phyloP scores from a whole-genome alignment of 2,113 vertebrate genomes.

The Podarcis muralis region DNA sequence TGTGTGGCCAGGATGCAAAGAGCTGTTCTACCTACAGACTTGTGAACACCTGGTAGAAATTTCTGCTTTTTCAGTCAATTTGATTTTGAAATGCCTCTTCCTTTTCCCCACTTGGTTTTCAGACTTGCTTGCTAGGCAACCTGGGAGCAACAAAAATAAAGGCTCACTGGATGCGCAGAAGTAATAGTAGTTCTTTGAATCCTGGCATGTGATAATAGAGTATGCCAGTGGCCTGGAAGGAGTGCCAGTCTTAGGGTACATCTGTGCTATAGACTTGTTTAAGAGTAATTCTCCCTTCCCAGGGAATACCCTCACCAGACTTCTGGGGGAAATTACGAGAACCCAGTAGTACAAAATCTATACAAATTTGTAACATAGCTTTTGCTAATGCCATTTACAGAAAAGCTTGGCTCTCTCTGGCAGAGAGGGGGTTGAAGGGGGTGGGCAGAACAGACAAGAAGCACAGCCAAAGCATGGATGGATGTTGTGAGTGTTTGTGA shows the following conservation, averaged over 20 bases:
- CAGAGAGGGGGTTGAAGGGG: no score
- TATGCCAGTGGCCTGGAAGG: background rate
- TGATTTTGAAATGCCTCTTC: no score
- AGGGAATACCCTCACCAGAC: background rate
- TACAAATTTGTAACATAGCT: background rate
- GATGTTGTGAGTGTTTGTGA: background rate
- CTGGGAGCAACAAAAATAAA: no score
- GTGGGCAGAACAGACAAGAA: background rate
- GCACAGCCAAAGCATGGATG: background rate
- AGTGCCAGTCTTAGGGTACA: no score
- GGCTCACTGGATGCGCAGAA: background rate
- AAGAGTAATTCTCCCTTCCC: background rate
- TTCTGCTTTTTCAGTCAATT: background rate
- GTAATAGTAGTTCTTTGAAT: background rate
- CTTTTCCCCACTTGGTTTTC: background rate
- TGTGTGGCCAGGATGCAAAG: background rate
- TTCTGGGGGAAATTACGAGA: background rate
- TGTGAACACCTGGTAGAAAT: background rate
- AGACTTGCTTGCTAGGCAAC: background rate
- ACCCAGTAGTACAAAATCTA: background rate
- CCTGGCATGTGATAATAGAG: background rate
- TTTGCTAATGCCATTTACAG: background rate
- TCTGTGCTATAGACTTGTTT: background rate
- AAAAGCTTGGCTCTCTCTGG: background rate
- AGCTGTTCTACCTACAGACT: background rate